Evolutionary conservation across 2,888 invertebrate species (phyloP).

Genomic region (Leptarthrus brevirostris): DNA sequence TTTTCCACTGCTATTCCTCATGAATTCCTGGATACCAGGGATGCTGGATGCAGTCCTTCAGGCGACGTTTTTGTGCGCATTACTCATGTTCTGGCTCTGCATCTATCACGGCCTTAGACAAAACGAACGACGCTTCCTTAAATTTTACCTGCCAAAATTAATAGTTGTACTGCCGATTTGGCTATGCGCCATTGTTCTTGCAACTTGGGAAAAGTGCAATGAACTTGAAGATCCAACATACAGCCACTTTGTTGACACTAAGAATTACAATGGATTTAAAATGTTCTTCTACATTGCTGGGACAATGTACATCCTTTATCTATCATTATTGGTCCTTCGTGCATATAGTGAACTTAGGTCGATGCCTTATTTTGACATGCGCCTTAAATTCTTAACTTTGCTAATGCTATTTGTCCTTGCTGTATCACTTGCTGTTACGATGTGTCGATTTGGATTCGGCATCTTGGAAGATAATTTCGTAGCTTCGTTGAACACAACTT

Average conservation of each 20-base stretch:
- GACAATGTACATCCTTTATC: constrained; percentile 85
- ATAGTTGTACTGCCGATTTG: constrained; percentile 88
- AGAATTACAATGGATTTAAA: constrained; percentile 87
- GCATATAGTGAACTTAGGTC: constrained; percentile 94
- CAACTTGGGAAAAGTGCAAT: constrained; percentile 91
- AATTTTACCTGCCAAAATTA: constrained; percentile 92
- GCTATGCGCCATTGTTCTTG: constrained; percentile 85
- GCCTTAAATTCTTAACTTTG: constrained; percentile 89
- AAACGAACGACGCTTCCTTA: constrained; percentile 86
- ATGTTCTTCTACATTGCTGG: constrained; percentile 89
- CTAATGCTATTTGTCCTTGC: constrained; percentile 84
- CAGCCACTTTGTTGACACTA: constrained; percentile 86
- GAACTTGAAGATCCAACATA: constrained; percentile 92
- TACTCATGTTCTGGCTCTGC: constrained; percentile 94
- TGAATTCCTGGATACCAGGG: constrained; percentile 91
- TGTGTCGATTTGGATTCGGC: constrained; percentile 87
- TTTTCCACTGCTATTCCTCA: constrained; percentile 89
- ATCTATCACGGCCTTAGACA: constrained; percentile 94
- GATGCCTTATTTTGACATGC: constrained; percentile 97
- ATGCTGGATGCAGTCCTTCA: constrained; percentile 91
- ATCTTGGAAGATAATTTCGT: constrained; percentile 95
- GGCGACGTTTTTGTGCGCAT: constrained; percentile 86
- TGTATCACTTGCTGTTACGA: constrained; percentile 80
- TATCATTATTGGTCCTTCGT: constrained; percentile 83
- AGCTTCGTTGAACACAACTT: constrained; percentile 85